These are phyloP conservation scores for Bambusicola thoracicus DNA, from an alignment of 2,113 vertebrate genomes.

Conservation along the genomic window DNA sequence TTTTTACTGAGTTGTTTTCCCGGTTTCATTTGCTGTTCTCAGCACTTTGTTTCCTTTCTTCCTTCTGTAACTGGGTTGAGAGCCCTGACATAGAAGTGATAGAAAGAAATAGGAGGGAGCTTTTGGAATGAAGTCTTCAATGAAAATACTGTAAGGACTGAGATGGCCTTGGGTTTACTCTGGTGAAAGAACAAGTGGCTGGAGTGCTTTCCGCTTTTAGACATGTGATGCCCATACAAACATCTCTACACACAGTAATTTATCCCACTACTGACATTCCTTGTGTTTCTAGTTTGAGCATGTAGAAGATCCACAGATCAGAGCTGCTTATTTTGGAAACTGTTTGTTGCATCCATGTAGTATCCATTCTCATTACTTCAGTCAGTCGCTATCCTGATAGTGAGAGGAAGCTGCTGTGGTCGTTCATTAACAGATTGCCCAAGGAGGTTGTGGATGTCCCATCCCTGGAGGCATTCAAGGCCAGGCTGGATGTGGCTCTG, in stretches of 20 bases:
- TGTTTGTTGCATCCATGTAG: neutral
- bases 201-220: neutral
- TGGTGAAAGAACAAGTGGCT: neutral
- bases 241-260: neutral
- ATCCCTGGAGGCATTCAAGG: too few species aligned
- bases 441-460: too few species aligned
- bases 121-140: neutral
- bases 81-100: neutral
- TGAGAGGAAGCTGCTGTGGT: neutral
- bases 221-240: too few species aligned
- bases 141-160: neutral
- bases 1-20: neutral
- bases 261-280: neutral
- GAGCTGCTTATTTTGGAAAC: neutral
- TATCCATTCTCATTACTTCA: neutral
- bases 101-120: neutral
- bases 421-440: too few species aligned
- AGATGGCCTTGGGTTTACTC: neutral
- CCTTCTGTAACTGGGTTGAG: neutral
- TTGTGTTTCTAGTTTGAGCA: neutral
- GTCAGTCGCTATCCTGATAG: neutral
- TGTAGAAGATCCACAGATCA: neutral
- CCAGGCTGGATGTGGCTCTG: too few species aligned
- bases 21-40: neutral
- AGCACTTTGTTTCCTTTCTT: neutral